Percentiles rank a stretch among this genome's conserved stretches.
These are phyloP conservation scores for Lepidocolaptes lacrymiger DNA, from an alignment of 2,797 vertebrate genomes.

Conservation along the genomic window DNA sequence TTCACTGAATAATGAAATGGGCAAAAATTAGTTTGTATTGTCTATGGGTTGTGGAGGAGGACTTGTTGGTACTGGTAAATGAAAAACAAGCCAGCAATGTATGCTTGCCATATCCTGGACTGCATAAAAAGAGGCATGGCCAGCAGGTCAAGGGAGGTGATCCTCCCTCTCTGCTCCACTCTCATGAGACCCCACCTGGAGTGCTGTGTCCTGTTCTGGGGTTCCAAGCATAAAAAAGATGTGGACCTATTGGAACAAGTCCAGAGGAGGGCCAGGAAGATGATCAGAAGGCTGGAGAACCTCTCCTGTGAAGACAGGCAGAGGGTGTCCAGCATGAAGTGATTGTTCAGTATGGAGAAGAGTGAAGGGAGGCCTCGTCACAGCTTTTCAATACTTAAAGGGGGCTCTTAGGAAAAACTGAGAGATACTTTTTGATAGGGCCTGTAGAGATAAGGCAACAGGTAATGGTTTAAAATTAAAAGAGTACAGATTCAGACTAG, in stretches of 20 bases:
- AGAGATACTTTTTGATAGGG: neutral
- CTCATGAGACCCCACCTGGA: neutral
- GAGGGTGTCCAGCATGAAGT: neutral
- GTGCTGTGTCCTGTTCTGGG: rapidly evolving
- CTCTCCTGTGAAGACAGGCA: neutral
- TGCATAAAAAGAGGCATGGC: neutral
- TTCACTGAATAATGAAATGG: neutral
- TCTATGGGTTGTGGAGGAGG: neutral
- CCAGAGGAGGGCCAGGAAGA: neutral
- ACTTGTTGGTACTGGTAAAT: neutral
- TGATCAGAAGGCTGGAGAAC: neutral
- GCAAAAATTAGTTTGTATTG: neutral
- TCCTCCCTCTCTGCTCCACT: neutral
- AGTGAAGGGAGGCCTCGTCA: rapidly evolving
- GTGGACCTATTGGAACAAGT: neutral
- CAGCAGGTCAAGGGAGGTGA: rapidly evolving
- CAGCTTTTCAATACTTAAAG: neutral
- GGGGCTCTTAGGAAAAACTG: neutral
- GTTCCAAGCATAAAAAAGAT: neutral
- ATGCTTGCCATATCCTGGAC: rapidly evolving
- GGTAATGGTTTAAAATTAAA: neutral
- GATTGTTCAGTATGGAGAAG: neutral
- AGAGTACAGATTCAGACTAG: neutral
- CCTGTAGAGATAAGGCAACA: rapidly evolving
- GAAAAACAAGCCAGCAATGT: neutral